Conservation (phyloP, 2,888 invertebrate species). For the Sphecodes monilicornis region DNA sequence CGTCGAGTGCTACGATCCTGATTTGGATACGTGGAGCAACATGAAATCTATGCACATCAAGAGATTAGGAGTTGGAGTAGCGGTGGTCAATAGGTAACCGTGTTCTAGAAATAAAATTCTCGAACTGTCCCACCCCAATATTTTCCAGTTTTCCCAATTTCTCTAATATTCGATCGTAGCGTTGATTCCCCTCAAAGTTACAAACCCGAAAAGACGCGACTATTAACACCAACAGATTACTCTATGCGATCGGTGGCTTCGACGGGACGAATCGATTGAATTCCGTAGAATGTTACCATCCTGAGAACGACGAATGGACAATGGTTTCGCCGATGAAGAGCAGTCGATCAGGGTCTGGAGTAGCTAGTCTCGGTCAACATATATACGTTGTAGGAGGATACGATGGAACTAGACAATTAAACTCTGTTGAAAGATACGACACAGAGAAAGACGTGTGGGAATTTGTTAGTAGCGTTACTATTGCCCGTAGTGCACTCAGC, state of each 20-base stretch:
- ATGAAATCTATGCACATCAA: conserved; percentile 91
- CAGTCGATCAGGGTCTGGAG: conserved; percentile 94
- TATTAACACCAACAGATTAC: conserved; percentile 74
- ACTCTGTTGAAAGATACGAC: conserved; percentile 94
- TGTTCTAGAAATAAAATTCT: no score
- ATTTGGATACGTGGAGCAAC: conserved; percentile 92
- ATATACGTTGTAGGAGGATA: conserved; percentile 98
- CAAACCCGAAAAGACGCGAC: neutral
- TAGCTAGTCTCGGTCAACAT: conserved; percentile 93
- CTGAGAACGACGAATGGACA: conserved; percentile 96
- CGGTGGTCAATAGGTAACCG: conserved; percentile 90
- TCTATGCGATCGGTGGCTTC: conserved; percentile 95
- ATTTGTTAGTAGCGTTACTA: conserved; percentile 90
- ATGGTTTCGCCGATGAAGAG: conserved; percentile 91
- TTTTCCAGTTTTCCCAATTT: neutral
- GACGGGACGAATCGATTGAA: conserved; percentile 92
- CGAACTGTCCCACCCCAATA: no score
- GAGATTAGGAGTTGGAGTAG: conserved; percentile 92
- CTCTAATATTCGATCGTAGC: neutral
- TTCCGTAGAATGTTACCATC: conserved; percentile 96
- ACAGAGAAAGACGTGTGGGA: conserved; percentile 94
- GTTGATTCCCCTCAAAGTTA: neutral
- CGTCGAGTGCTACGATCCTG: conserved; percentile 96
- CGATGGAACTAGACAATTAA: conserved; percentile 92
- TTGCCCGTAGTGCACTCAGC: conserved; percentile 94